Base-by-base conservation (phyloP, 2,797 vertebrate species). In the Enteromius radiatus region DNA sequence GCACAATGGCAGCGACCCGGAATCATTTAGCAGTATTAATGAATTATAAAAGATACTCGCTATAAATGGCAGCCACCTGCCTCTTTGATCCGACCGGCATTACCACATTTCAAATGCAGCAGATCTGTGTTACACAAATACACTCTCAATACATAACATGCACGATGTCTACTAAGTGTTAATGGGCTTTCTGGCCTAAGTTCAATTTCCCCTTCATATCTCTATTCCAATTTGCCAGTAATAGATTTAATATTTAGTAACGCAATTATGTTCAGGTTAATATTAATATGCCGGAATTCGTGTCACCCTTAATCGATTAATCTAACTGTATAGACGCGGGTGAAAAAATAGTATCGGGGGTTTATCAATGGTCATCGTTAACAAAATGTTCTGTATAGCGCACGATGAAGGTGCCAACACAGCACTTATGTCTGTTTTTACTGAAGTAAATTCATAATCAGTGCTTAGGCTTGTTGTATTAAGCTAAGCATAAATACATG, bases 11-110 rank as follows among this genome's bases (percentile, higher is more conserved):
- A 70, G 63, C 4, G 61, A 67, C 23, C 26, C 38, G 14, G 11
- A 47, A 43, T 21, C 33, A 9, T 36, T 38, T 4, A 61, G 17
- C 49, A 45, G 68, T 73, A 47, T 45, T 8, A 71, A 71, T 80
- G 54, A 80, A 79, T 69, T 28, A 79, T 23, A 79, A 54, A 43
- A 31, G 9, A 38, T 4, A 3, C 43, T 38, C 43, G 17, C 76
- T 52, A 78, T 61, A 59, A 79, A 28, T 11, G 17, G 65, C 67
- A 36, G 54, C 9, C 78, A 71, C 78, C 78, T 71, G 78, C 41
- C 19, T 61, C 68, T 73, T 71, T 80, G 54, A 73, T 80, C 68
- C 5, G 49, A 10, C 47, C 77, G 6, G 3, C 43, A 78, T 33
- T 5, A 15, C 12, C 26, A 33, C 28, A 68, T 28, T 68, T 41